Conservation (phyloP, 2,797 vertebrate species). For the Eulemur coronatus region DNA sequence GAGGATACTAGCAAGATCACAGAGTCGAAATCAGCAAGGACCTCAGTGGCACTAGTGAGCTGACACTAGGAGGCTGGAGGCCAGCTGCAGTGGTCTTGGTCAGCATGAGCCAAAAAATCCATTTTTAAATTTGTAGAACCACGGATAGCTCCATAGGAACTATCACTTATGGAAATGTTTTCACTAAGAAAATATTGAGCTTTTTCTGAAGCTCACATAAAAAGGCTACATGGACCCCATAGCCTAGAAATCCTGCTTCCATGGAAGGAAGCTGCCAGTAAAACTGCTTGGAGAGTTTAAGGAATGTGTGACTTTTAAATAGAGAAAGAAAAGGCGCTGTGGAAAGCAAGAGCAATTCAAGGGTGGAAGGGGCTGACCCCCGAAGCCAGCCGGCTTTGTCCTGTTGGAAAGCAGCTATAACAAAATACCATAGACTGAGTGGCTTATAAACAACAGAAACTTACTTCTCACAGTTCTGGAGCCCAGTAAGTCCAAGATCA, state of each 20-base stretch:
- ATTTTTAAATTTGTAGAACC: background rate
- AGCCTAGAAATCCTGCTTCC: background rate
- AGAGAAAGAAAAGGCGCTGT: background rate
- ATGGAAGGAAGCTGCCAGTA: background rate
- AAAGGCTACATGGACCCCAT: background rate
- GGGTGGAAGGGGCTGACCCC: background rate
- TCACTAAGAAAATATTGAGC: background rate
- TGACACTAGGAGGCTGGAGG: background rate
- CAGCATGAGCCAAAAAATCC: background rate
- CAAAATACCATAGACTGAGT: background rate
- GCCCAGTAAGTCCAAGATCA: background rate
- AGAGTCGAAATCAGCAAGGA: background rate
- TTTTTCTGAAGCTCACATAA: background rate
- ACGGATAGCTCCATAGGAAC: background rate
- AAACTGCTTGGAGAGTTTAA: background rate
- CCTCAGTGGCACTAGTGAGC: background rate
- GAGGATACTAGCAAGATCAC: background rate
- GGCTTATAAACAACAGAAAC: background rate
- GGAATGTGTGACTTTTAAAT: background rate
- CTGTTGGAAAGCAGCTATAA: too few relatives aligned
- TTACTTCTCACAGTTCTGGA: background rate
- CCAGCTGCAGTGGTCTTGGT: background rate
- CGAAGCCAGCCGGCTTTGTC: background rate
- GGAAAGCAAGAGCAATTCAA: background rate
- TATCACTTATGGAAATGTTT: background rate